Base-by-base conservation (phyloP, 1,140 invertebrate species). In the Drosophila ambigua region DNA sequence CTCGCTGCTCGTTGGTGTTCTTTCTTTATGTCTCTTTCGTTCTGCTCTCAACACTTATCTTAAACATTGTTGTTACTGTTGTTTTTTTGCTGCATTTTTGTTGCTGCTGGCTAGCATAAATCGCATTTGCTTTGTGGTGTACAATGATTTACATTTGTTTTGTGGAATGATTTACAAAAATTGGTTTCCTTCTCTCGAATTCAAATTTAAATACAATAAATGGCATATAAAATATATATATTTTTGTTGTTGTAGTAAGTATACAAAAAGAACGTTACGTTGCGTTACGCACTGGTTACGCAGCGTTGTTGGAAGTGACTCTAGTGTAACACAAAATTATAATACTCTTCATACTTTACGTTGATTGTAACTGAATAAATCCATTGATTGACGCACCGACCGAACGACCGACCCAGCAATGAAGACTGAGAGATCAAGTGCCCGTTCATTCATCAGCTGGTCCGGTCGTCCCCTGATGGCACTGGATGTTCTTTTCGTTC, bases 191-290 rank as follows among this genome's bases (percentile, higher is more conserved):
- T 60, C 35, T 5, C 11, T 39, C 35, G 11, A 39, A 39, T 39
- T 72, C 20, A 63, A 85, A 87, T 88, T 88, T 83, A 89, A 87
- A 87, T 88, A 87, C 79, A 89, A 89, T 87, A 87, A 87, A 87
- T 87, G 82, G 82, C 82, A 88, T 87, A 88, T 72, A 82, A 87
- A 87, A 88, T 82, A 88, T 83, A 83, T 75, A 45, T 63, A 31
- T 58, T 64, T 49, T 51, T 57, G 24, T 74, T 58, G 48, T 72
- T 72, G 58, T 65, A 68, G 59, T 68, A 52, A 35, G 71, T 84
- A 84, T 84, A 84, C 58, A 79, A 79, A 83, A 79, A 77, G 67
- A 84, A 77, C 63, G 60, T 85, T 84, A 80, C 63, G 35, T 77
- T 69, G 35, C 67, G 61, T 20, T 20, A 0, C 20, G 16, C 16